A percentile compares a stretch with the other conserved stretches of the same genome.
phyloP scores from a whole-genome alignment of 2,888 invertebrate genomes.

The Melanophora roralis region DNA sequence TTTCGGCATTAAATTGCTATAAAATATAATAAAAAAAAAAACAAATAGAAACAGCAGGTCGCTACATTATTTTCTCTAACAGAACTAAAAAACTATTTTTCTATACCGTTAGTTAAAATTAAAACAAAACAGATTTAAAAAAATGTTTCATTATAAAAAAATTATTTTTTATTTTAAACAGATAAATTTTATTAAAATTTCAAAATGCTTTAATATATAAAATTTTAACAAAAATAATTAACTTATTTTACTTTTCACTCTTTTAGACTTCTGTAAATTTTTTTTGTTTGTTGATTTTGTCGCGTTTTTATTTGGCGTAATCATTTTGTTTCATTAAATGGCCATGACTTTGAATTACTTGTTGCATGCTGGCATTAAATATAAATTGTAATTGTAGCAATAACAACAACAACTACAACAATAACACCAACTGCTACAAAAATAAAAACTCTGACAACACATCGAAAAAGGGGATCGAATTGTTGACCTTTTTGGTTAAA shows the following conservation, averaged over 20 bases:
- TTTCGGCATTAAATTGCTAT: background rate
- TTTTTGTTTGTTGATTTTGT: background rate
- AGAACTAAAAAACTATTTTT: too few relatives aligned
- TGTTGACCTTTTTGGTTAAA: conserved; percentile 42
- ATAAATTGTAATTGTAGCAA: background rate
- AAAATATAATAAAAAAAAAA: background rate
- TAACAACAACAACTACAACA: background rate
- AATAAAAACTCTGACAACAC: conserved; percentile 24
- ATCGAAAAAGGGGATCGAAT: conserved; percentile 32
- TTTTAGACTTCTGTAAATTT: background rate
- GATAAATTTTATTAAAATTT: too few relatives aligned
- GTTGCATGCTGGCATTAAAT: conserved; percentile 56
- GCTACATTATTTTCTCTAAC: too few relatives aligned
- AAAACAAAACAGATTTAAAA: too few relatives aligned
- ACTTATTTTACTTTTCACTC: background rate
- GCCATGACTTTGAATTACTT: conserved; percentile 56
- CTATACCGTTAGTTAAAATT: too few relatives aligned
- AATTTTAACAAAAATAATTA: too few relatives aligned
- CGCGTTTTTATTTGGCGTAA: conserved; percentile 22
- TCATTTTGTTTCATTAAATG: conserved; percentile 31
- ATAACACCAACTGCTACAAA: background rate
- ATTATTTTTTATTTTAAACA: too few relatives aligned
- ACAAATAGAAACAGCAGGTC: background rate
- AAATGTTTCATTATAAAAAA: too few relatives aligned
- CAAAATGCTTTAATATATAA: too few relatives aligned